A percentile compares a stretch with the other conserved stretches of the same genome.
These are phyloP conservation scores for Unio pictorum DNA, from an alignment of 2,888 invertebrate genomes.

Conservation along the genomic window DNA sequence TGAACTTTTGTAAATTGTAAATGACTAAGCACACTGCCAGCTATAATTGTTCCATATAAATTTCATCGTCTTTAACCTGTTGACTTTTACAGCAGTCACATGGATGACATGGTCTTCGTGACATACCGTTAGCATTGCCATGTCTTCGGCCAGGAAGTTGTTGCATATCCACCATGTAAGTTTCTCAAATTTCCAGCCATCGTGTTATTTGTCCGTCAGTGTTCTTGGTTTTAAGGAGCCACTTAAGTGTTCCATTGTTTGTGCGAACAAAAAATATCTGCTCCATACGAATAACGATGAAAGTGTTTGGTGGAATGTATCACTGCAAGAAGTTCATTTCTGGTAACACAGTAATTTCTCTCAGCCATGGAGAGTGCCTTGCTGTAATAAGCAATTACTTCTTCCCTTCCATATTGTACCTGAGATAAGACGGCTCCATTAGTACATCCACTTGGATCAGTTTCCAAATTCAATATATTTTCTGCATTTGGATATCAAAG, in stretches of 20 bases:
- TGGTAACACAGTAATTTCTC: constrained; percentile 22
- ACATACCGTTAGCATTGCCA: constrained; percentile 12
- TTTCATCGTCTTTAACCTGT: neutral
- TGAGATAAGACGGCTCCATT: constrained; percentile 23
- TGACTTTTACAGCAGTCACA: constrained; percentile 10
- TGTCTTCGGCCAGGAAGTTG: constrained; percentile 9
- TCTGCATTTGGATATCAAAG: constrained; percentile 15
- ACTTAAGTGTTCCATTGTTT: constrained; percentile 31
- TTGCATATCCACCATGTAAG: constrained; percentile 15
- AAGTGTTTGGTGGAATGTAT: constrained; percentile 22
- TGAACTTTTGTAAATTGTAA: too few relatives aligned
- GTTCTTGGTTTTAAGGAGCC: constrained; percentile 22
- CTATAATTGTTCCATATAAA: too few relatives aligned
- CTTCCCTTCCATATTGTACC: constrained; percentile 14
- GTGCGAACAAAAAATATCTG: constrained; percentile 10
- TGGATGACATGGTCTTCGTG: constrained; percentile 12
- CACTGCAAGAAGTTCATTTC: constrained; percentile 30
- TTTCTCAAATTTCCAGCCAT: constrained; percentile 22
- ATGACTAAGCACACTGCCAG: too few relatives aligned
- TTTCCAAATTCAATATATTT: constrained; percentile 17
- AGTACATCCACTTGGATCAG: constrained; percentile 21
- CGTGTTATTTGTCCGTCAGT: constrained; percentile 28
- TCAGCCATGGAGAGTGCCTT: constrained; percentile 17
- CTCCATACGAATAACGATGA: constrained; percentile 32
- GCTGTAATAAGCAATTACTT: constrained; percentile 22